Conservation (phyloP, 2,888 invertebrate genomes). For the Andrena trimmerana region DNA sequence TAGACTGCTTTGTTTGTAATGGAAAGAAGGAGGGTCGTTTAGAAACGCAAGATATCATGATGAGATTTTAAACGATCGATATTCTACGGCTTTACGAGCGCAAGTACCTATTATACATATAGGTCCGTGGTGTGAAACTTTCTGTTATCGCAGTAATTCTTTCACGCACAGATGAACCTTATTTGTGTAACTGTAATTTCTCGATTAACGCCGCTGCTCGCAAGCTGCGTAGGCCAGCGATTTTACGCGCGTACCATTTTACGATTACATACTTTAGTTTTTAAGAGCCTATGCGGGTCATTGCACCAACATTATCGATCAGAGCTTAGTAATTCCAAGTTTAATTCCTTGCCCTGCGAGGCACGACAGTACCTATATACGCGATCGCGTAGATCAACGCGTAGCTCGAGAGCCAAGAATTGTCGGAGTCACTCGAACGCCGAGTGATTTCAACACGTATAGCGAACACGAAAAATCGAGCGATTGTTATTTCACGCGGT, state of each 20-base stretch:
- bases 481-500: not conserved
- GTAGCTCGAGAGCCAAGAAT: not conserved
- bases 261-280: constrained; percentile 23
- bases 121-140: not conserved
- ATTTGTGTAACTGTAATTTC: not conserved
- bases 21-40: constrained; percentile 4
- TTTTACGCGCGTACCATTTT: constrained; percentile 1
- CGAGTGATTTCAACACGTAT: constrained; percentile 7
- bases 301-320: constrained; percentile 62
- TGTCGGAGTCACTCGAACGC: constrained; percentile 4
- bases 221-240: no score
- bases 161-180: not conserved
- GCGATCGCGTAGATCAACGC: constrained; percentile 4
- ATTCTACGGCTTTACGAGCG: constrained; percentile 41
- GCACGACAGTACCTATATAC: not conserved
- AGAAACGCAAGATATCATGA: constrained; percentile 60
- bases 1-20: not conserved
- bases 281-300: constrained; percentile 42
- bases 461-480: not conserved
- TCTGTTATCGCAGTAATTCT: not conserved
- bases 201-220: not conserved
- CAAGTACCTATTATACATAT: not conserved
- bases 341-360: constrained; percentile 29
- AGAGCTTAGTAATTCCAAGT: constrained; percentile 33
- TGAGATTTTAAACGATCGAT: constrained; percentile 71